Evolutionary conservation across 2,797 vertebrate species (phyloP), one percentile per base, ranked within the genome.

Genomic region (Avahi laniger): DNA sequence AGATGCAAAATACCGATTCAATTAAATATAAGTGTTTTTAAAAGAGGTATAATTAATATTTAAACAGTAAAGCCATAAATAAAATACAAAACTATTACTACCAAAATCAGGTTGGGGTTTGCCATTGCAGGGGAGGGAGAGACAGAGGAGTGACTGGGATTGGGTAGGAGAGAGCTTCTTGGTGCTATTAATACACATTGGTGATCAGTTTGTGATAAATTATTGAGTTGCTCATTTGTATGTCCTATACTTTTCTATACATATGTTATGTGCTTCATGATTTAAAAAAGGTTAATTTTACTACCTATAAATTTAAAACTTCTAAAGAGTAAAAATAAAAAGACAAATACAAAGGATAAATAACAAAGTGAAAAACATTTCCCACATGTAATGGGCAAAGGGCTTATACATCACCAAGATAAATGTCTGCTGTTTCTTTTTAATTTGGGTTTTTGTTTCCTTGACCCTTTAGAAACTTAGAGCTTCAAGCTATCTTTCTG

Each of bases 261-360:
- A 1, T 43, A 84, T 79, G 72, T 14, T 7, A 94, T 6, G 4
- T 63, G 80, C 73, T 94, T 70, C 30, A 82, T 86, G 20, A 52
- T 33, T 76, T 76, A 76, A 75, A 86, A 91, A 15, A 52, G 50
- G 5, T 22, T 54, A 81, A 61, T 76, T 41, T 82, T 95, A 28
- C 35, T 76, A 38, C 18, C 81, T 17, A 54, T 81, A 61, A 93
- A 67, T 90, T 82, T 87, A 91, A 93, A 93, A 70, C 33, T 80
- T 93, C 57, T 88, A n/a, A 90, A 78, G 38, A 91, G 14, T 70
- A 70, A 83, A 94, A 61, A 75, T n/a, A 65, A 88, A 80, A 80
- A 67, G 12, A 48, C 20, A 91, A 80, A 54, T 8, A 43, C 38
- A 59, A 92, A 95, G 7, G 20, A 38, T 43, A 84, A 88, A 38